Base-by-base conservation (phyloP, 2,113 vertebrate genomes). In the Rhombomys opimus region DNA sequence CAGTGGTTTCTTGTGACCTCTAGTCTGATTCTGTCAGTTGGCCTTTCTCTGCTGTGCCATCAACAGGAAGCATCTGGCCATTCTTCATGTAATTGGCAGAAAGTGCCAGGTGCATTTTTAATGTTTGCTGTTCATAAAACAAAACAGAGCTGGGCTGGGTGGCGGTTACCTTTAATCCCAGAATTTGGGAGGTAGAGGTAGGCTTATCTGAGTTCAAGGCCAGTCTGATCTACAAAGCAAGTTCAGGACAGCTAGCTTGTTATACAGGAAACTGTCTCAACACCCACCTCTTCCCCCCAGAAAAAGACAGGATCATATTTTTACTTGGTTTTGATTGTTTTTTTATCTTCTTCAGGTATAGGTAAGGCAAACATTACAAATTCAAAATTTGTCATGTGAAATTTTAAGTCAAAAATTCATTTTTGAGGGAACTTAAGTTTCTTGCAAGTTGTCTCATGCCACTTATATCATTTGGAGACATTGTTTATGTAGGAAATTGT, bases 51-150 rank as follows among this genome's bases (percentile, higher is more conserved):
- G 46, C 70, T 95, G 87, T 97, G 91, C 63, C 41, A 97, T 96
- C 95, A 97, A 97, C 97, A 98, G 97, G 97, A 97, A 98, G 94
- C 96, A 97, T 97, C 97, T 97, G 97, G 96, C 94, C 92, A 84
- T 95, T 96, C 81, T 96, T 95, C 17, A 89, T 96, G 86, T 93
- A 95, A 89, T 89, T 96, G 92, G 95, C 96, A 95, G 84, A 97
- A 95, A 97, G 96, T 89, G 65, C 95, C 89, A 95, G 95, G 86
- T 95, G 72, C 89, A 95, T 94, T 96, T 97, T 97, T 93, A 82
- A 95, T 96, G 76, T 93, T 95, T 88, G 67, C 88, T 92, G 13
- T 89, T 95, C 11, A 93, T 78, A 57, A 57, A 57, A 57, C 54
- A 57, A 57, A 57, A 57, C 57, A 57, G 57, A 57, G 57, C 57